These are phyloP conservation scores for Halcyon badia DNA, from an alignment of 2,797 vertebrate species.

Conservation along the genomic window DNA sequence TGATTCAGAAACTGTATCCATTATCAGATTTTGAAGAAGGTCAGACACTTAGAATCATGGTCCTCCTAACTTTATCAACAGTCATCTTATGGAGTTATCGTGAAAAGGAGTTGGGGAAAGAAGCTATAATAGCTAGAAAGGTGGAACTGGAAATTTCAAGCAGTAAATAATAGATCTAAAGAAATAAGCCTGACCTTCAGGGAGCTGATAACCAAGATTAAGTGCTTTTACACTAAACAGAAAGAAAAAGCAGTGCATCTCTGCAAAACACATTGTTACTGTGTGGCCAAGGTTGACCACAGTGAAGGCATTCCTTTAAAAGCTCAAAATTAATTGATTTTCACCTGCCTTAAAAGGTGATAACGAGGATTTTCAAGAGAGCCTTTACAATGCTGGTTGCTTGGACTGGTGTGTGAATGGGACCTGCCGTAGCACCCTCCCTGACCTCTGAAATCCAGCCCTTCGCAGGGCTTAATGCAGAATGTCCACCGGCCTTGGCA, in stretches of 20 bases:
- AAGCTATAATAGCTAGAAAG: slow-evolving; percentile 36
- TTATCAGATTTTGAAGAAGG: slow-evolving; percentile 65
- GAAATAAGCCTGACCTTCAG: slow-evolving; percentile 64
- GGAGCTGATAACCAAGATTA: slow-evolving; percentile 42
- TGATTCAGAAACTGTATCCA: slow-evolving; percentile 44
- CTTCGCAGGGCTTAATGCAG: fast-evolving
- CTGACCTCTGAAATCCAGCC: neutral
- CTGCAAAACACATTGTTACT: neutral
- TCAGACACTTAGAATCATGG: slow-evolving; percentile 43
- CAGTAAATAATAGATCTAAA: slow-evolving; percentile 60
- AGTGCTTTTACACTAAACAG: slow-evolving; percentile 48
- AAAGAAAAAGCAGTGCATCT: slow-evolving; percentile 24
- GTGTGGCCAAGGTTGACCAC: slow-evolving; percentile 2
- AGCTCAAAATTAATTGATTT: slow-evolving; percentile 53
- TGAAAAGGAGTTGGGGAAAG: slow-evolving; percentile 16
- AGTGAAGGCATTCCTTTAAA: slow-evolving; percentile 12
- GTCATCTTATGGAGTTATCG: neutral
- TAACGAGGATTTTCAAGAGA: slow-evolving; percentile 1
- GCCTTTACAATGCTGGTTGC: neutral
- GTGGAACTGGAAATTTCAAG: slow-evolving; percentile 40
- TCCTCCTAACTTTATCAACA: slow-evolving; percentile 50
- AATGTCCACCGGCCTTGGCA: neutral
- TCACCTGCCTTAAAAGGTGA: neutral
- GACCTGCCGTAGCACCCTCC: fast-evolving
- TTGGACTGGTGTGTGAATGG: neutral